Evolutionary conservation across 1,140 invertebrate genomes (phyloP).

Genomic region (Asbolus verrucosus): DNA sequence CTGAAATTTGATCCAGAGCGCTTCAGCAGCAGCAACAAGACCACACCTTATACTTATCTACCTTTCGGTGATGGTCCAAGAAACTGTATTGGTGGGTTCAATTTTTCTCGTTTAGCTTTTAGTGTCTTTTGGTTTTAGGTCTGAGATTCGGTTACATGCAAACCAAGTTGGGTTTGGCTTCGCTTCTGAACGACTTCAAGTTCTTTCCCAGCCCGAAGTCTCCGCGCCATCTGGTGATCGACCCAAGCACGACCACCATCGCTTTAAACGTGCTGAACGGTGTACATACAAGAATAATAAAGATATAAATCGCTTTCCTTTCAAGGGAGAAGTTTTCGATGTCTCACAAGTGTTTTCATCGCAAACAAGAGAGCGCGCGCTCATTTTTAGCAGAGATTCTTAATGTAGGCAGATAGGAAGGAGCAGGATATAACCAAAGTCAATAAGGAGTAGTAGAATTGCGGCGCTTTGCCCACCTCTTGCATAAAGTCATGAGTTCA

Average conservation of each 20-base stretch:
- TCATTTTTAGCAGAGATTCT: constrained; percentile 43
- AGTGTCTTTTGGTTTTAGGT: constrained; percentile 47
- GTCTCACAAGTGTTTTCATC: constrained; percentile 34
- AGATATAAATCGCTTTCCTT: background rate
- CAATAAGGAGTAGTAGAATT: constrained; percentile 52
- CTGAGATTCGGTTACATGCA: constrained; percentile 67
- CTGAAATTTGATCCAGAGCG: constrained; percentile 72
- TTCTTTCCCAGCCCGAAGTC: constrained; percentile 15
- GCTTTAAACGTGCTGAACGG: constrained; percentile 18
- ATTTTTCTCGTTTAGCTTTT: constrained; percentile 9
- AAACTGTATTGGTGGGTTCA: constrained; percentile 68
- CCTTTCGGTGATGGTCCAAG: constrained; percentile 71
- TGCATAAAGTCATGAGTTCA: constrained; percentile 65
- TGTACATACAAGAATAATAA: background rate
- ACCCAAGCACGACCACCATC: constrained; percentile 28
- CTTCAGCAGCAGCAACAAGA: constrained; percentile 66
- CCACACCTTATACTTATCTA: constrained; percentile 65
- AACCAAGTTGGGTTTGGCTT: constrained; percentile 63
- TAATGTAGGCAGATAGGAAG: constrained; percentile 47
- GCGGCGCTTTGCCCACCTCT: constrained; percentile 59
- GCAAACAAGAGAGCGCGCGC: constrained; percentile 11
- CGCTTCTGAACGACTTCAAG: constrained; percentile 44
- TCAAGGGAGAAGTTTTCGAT: constrained; percentile 1
- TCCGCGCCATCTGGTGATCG: constrained; percentile 1
- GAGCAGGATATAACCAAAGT: constrained; percentile 47